Base-by-base conservation (phyloP, 2,113 vertebrate species). In the Entelurus aequoreus region DNA sequence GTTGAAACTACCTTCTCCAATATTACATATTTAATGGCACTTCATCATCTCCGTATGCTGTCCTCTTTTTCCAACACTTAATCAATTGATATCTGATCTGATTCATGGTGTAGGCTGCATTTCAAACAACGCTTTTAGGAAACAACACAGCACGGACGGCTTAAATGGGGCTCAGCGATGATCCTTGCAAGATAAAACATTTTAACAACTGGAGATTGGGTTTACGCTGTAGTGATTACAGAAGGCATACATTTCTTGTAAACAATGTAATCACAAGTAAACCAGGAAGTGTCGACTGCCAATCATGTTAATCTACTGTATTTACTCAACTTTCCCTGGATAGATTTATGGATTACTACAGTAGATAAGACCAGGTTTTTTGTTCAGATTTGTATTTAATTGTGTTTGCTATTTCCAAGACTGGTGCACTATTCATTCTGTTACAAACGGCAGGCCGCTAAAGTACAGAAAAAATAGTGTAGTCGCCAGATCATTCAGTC, bases 151-250 rank as follows among this genome's bases (percentile, higher is more conserved):
- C 55, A 50, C 68, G 73, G 60, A 50, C 66, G 57, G 69, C 63
- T 68, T 66, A 75, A 72, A 64, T 42, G 62, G 44, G 52, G 72
- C 72, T 71, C 62, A 52, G 59, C 70, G 72, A 79, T 79, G 75
- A 76, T 78, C 38, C 54, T 40, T 38, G 40, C n/a, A 2, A 42
- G 54, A 57, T 57, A 42, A 57, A 44, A 57, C 40, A 38, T 57
- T 44, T 57, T 9, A 57, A 57, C 15, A 19, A 44, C 12, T 38
- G n/a, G 37, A 13, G 54, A 57, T 57, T 57, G 37, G 38, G 37
- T 57, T 57, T 57, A 44, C 54, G 11, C 38, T 3, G 9, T 1
- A 44, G 42, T 42, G 38, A 57, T 57, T 57, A 19, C 38, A 57
- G 21, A 42, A 57, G 42, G 16, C 28, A 28, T 28, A 4, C 28